These are phyloP conservation scores for Caenorhabditis imperialis DNA, from an alignment of 2,888 invertebrate genomes.

Conservation along the genomic window DNA sequence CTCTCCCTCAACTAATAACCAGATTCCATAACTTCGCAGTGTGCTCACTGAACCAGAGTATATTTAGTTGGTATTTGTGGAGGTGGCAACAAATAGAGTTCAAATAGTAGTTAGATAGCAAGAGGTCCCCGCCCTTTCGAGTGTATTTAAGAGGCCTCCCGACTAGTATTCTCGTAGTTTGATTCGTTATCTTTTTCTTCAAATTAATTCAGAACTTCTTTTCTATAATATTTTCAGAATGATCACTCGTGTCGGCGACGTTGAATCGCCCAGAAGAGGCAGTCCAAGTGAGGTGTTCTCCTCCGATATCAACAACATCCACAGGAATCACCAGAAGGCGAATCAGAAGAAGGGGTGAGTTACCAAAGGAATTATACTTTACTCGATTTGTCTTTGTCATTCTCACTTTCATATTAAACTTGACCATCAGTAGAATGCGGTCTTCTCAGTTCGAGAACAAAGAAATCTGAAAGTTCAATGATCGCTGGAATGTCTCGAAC, in stretches of 20 bases:
- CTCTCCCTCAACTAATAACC: conserved; percentile 20
- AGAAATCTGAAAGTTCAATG: conserved; percentile 6
- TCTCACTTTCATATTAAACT: too few relatives aligned
- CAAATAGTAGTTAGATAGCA: conserved; percentile 38
- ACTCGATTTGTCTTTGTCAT: neutral
- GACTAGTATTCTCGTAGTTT: conserved; percentile 23
- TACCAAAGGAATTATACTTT: too few relatives aligned
- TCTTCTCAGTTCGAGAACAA: conserved; percentile 2
- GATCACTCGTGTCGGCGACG: conserved; percentile 58
- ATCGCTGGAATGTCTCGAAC: conserved; percentile 4
- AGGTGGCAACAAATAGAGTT: conserved; percentile 43
- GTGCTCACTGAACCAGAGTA: conserved; percentile 52
- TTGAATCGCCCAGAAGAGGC: conserved; percentile 60
- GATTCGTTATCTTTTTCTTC: neutral
- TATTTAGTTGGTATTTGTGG: conserved; percentile 49
- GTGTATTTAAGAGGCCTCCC: conserved; percentile 15
- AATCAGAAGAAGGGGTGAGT: conserved; percentile 39
- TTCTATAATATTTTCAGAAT: conserved; percentile 24
- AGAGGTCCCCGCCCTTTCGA: conserved; percentile 20
- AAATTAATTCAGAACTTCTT: too few relatives aligned
- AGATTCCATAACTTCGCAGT: conserved; percentile 33
- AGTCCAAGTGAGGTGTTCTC: conserved; percentile 74
- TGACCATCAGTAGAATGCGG: neutral
- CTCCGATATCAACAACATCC: conserved; percentile 72
- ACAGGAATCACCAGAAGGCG: conserved; percentile 54